phyloP scores from a whole-genome alignment of 2,888 invertebrate genomes.

The Acanthosepion lycidas region DNA sequence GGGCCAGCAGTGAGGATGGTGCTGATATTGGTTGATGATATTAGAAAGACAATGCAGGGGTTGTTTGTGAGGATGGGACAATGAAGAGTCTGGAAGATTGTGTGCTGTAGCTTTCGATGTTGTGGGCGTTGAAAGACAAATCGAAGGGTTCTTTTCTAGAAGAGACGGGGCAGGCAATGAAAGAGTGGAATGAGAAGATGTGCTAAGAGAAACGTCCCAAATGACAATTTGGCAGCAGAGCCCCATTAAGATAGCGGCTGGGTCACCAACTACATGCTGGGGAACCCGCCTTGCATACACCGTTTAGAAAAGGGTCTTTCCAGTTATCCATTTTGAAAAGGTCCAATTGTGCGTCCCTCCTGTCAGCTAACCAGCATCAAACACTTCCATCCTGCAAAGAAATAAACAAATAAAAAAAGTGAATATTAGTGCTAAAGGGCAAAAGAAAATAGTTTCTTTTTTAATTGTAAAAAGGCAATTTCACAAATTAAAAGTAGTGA shows the following conservation, averaged over 20 bases:
- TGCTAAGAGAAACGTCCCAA: not conserved
- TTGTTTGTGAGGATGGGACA: not conserved
- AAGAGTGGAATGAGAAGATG: not conserved
- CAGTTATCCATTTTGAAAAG: slow-evolving; percentile 34
- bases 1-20: too few species aligned
- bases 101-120: not conserved
- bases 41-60: too few species aligned
- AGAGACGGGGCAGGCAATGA: not conserved
- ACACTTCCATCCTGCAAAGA: slow-evolving; percentile 38
- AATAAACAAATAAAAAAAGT: not conserved
- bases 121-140: not conserved
- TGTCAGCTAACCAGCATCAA: not conserved
- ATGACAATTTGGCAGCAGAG: not conserved
- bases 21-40: too few species aligned
- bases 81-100: too few species aligned
- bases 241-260: not conserved
- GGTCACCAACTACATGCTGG: slow-evolving; percentile 20
- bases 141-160: not conserved
- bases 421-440: too few species aligned
- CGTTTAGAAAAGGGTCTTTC: slow-evolving; percentile 34
- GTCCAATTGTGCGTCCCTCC: not conserved
- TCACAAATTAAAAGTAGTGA: too few species aligned
- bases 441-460: too few species aligned
- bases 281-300: slow-evolving; percentile 2
- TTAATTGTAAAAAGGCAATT: too few species aligned